These are phyloP conservation scores for Eupithecia inturbata DNA, from an alignment of 2,888 invertebrate species.

Conservation along the genomic window DNA sequence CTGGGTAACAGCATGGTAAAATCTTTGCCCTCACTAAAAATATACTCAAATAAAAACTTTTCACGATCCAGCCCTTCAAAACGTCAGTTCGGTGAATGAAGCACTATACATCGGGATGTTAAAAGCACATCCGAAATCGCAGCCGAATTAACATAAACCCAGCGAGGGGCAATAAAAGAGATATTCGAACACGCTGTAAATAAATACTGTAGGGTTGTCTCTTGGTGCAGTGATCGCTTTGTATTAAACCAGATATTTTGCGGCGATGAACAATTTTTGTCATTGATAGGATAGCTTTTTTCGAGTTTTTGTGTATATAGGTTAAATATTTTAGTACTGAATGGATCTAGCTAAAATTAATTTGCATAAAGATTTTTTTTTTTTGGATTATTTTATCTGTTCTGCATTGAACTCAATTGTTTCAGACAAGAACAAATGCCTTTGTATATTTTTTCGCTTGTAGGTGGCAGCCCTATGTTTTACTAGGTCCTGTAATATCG, in stretches of 20 bases:
- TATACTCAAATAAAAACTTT: slow-evolving; percentile 26
- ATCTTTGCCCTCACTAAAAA: slow-evolving; percentile 9
- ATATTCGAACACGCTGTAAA: slow-evolving; percentile 52
- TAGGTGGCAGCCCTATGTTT: slow-evolving; percentile 57
- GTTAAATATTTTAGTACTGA: too few species aligned
- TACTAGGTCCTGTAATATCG: slow-evolving; percentile 57
- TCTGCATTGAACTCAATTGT: background rate
- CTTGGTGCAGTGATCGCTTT: background rate
- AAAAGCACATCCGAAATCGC: slow-evolving; percentile 64
- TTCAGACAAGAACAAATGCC: background rate
- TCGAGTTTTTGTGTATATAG: too few species aligned
- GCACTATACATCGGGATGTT: slow-evolving; percentile 50
- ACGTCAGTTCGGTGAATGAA: slow-evolving; percentile 44
- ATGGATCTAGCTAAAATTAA: too few species aligned
- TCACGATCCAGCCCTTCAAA: slow-evolving; percentile 24
- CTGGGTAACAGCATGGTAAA: background rate
- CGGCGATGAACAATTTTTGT: too few species aligned
- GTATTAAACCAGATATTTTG: background rate
- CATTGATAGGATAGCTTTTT: too few species aligned
- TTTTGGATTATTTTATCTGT: background rate
- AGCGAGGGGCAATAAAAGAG: slow-evolving; percentile 63
- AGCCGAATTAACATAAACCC: slow-evolving; percentile 68
- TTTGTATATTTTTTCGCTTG: background rate
- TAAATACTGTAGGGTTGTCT: slow-evolving; percentile 53
- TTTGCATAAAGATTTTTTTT: too few species aligned